Base-by-base conservation (phyloP, 2,113 vertebrate species). In the Shinisaurus crocodilurus region DNA sequence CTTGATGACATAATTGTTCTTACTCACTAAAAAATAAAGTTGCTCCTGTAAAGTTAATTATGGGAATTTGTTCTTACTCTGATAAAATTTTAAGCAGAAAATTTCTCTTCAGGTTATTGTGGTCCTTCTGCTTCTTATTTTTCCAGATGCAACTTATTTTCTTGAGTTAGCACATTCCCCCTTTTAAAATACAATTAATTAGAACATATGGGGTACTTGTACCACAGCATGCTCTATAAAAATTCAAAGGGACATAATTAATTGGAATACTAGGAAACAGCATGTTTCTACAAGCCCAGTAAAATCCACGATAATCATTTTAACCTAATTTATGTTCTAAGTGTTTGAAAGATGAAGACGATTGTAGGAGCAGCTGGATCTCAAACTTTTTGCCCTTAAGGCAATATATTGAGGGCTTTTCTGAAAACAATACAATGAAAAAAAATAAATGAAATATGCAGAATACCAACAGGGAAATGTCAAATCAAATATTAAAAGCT, bases 221-320 rank as follows among this genome's bases (percentile, higher is more conserved):
- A 91, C 54, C 90, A 88, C 92, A 95, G 92, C 80, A 90, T 93
- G 92, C 76, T 90, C 86, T 92, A 57, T 90, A 93, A 92, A 93
- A 91, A 90, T 95, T 95, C 92, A 95, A 90, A 96, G 86, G 76
- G 60, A 90, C 18, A 3, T 91, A 95, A 95, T 96, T 96, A 95
- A 94, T 92, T 29, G 10, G 20, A 94, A 91, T 91, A 87, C 43
- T 67, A 95, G 88, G 85, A 92, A 96, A 90, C 90, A 96, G 91
- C 94, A 91, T 85, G 92, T 34, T 92, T 85, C 12, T 96, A 86
- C 40, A 94, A 40, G 69, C 57, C 89, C 69, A 86, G 84, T 76
- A 89, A 94, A 96, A 96, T 88, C 90, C 63, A 89, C 82, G n/a
- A 45, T 94, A 93, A 96, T 94, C 0, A 92, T 92, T 96, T 95